Percentiles rank a stretch among this genome's conserved stretches.
These are phyloP conservation scores for Bryconaethiops microstoma DNA, from an alignment of 2,797 vertebrate species.

Conservation along the genomic window DNA sequence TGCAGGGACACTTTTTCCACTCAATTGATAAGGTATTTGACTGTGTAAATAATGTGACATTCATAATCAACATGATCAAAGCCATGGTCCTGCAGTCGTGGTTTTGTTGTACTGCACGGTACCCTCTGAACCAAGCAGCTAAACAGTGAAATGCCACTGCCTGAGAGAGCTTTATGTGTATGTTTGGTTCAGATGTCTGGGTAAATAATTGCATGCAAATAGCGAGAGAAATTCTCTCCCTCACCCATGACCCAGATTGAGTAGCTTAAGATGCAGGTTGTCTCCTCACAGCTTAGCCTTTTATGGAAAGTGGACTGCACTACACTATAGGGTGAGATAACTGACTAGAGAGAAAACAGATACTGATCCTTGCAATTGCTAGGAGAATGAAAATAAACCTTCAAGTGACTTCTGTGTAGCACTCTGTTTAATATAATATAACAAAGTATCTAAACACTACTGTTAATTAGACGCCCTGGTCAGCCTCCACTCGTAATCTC, in stretches of 20 bases:
- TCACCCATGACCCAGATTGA: slow-evolving; percentile 51
- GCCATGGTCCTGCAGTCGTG: slow-evolving; percentile 54
- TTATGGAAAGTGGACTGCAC: slow-evolving; percentile 4
- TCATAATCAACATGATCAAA: slow-evolving; percentile 74
- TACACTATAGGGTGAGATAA: background rate
- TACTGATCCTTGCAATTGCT: background rate
- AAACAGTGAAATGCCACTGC: slow-evolving; percentile 46
- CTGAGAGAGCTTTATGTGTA: slow-evolving; percentile 43
- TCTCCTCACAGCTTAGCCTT: slow-evolving; percentile 34
- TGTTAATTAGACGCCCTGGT: background rate
- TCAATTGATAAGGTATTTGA: slow-evolving; percentile 73
- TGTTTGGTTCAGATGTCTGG: slow-evolving; percentile 51
- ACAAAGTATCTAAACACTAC: background rate
- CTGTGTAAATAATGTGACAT: slow-evolving; percentile 75
- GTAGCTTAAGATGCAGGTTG: slow-evolving; percentile 45
- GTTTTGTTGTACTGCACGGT: slow-evolving; percentile 38
- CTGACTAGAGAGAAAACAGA: slow-evolving; percentile 11
- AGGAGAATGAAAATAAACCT: background rate
- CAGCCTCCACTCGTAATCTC: background rate
- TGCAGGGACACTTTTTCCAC: slow-evolving; percentile 53
- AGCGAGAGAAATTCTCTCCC: slow-evolving; percentile 43
- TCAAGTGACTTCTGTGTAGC: background rate
- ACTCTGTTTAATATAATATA: background rate
- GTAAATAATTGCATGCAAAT: slow-evolving; percentile 63
- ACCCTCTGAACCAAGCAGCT: slow-evolving; percentile 43